Evolutionary conservation across 2,888 invertebrate species (phyloP), one percentile per base, ranked within the genome.

Genomic region (Cremastinae sp.): DNA sequence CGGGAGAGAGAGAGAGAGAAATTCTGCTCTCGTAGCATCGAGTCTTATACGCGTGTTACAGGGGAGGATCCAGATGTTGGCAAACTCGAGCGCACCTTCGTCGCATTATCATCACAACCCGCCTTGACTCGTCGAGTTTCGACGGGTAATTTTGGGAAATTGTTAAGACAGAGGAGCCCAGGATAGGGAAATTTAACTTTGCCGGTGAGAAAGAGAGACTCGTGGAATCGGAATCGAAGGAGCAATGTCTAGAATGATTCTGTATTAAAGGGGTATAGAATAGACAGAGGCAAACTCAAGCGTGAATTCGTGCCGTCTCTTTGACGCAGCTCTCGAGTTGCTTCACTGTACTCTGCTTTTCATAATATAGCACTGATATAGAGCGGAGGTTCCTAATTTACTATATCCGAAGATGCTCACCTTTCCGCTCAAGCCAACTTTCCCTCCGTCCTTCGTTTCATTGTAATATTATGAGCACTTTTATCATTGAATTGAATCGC

Each of bases 61-160:
- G 28, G 28, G 28, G 28, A 5, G 5, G 28, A 3, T 28, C 28
- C 28, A 28, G 28, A 28, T 28, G 28, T 28, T 28, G 28, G 28
- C 28, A 28, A 28, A 28, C 28, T 28, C 2, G 28, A 3, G 5
- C 28, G 28, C 28, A 28, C 28, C 28, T 28, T 28, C 28, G 28
- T 3, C 28, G 28, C 28, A 28, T 28, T 28, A 28, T 28, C 28
- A 28, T 28, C 28, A 28, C 28, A 5, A 28, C 49, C 39, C 66
- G 72, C 56, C 55, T 79, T 70, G 70, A 59, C 64, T 74, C 61
- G 35, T 14, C 12, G 51, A 82, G 81, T 81, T 82, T 81, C 82
- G 65, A 18, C n/a, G 20, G 81, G 74, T 83, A 84, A 85, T 85
- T 84, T 82, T 77, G 62, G 73, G 79, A 79, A 83, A 83, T 80